A percentile compares a stretch with the other conserved stretches of the same genome.
phyloP scores from a whole-genome alignment of 2,113 vertebrate species.

The Vireo altiloquus region DNA sequence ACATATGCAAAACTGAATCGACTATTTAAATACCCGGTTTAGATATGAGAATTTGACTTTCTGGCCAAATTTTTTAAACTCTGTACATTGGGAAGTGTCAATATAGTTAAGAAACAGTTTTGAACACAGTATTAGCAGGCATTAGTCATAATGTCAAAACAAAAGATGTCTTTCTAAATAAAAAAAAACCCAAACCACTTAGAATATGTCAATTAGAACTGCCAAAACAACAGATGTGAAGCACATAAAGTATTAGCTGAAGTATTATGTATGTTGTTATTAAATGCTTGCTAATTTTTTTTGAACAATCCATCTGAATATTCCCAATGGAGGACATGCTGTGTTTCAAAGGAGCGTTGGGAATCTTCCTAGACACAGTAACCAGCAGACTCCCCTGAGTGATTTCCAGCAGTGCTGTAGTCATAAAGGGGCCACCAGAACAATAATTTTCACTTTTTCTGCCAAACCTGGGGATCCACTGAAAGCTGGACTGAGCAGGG shows the following conservation, averaged over 20 bases:
- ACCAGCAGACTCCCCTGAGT: background rate
- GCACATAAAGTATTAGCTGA: background rate
- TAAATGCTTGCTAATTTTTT: background rate
- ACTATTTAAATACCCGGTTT: background rate
- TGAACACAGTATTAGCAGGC: background rate
- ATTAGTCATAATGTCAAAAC: background rate
- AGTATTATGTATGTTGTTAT: background rate
- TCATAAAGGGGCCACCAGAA: background rate
- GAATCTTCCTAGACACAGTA: background rate
- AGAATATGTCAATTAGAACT: background rate
- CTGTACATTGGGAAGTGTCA: background rate
- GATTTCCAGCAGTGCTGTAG: background rate
- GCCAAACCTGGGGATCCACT: background rate
- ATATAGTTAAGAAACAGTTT: background rate
- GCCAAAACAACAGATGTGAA: background rate
- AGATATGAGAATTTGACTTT: background rate
- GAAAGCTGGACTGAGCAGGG: background rate
- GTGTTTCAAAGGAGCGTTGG: background rate
- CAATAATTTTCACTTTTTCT: background rate
- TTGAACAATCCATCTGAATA: background rate
- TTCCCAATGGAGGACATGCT: background rate
- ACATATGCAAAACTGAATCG: background rate
- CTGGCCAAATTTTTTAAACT: background rate
- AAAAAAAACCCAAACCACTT: background rate
- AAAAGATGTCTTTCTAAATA: background rate